Conservation (phyloP, 1,140 invertebrate species). For the Nomia melanderi region DNA sequence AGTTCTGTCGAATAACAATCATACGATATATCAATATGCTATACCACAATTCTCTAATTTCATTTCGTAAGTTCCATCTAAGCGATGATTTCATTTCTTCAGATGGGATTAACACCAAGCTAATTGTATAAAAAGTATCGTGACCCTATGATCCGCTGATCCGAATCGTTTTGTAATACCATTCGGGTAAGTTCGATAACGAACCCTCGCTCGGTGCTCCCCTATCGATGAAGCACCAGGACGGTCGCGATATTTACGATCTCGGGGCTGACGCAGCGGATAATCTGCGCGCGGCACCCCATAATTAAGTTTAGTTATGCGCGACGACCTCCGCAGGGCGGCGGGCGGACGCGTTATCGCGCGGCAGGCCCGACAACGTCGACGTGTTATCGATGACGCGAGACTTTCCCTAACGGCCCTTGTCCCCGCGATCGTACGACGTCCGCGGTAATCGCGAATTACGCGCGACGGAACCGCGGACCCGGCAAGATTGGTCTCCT, state of each 20-base stretch:
- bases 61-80: too few relatives aligned
- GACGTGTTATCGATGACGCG: neutral
- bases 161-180: neutral
- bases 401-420: neutral
- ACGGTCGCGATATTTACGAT: slow-evolving; percentile 1
- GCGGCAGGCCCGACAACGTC: too few relatives aligned
- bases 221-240: neutral
- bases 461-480: neutral
- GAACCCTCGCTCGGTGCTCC: neutral
- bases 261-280: neutral
- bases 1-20: too few relatives aligned
- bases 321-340: neutral
- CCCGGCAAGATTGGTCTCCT: too few relatives aligned
- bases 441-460: neutral
- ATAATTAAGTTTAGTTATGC: slow-evolving; percentile 4
- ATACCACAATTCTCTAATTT: too few relatives aligned
- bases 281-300: neutral
- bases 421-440: neutral
- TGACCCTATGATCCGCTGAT: too few relatives aligned
- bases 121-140: too few relatives aligned
- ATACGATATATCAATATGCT: too few relatives aligned
- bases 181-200: neutral
- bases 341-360: neutral
- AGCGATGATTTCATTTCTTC: too few relatives aligned
- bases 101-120: too few relatives aligned